phyloP scores from a whole-genome alignment of 2,113 vertebrate species.

The Melanocharis versteri region DNA sequence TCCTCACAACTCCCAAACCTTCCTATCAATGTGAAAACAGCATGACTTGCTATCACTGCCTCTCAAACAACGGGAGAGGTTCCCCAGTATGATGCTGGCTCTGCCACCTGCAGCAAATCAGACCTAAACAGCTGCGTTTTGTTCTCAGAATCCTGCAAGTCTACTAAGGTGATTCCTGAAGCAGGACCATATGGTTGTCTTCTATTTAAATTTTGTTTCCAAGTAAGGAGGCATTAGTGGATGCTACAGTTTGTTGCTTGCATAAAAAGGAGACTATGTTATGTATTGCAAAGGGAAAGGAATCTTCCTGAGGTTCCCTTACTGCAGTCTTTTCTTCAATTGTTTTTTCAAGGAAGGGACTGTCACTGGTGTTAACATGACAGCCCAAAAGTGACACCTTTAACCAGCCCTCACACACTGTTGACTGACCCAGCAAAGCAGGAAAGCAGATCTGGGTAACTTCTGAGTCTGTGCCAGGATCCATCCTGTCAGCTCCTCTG shows the following conservation, averaged over 20 bases:
- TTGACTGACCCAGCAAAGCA: not conserved
- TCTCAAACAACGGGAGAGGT: not conserved
- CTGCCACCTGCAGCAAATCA: not conserved
- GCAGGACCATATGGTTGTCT: not conserved
- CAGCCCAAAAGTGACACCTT: not conserved
- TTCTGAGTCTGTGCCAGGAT: not conserved
- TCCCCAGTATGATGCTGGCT: not conserved
- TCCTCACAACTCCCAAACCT: not conserved
- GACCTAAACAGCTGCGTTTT: not conserved
- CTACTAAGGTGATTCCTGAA: not conserved
- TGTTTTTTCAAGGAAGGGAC: not conserved
- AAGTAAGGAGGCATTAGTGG: not conserved
- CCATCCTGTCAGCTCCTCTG: not conserved
- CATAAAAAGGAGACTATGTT: not conserved
- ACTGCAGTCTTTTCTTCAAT: not conserved
- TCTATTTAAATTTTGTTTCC: not conserved
- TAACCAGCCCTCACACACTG: not conserved
- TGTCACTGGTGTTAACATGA: not conserved
- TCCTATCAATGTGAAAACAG: not conserved
- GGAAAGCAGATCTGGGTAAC: not conserved
- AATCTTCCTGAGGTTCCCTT: conserved; percentile 4
- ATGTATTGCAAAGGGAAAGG: not conserved
- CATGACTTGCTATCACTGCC: not conserved
- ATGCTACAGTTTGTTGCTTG: not conserved
- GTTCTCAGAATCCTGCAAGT: not conserved